Conservation (phyloP, 2,888 invertebrate genomes). For the Dolomedes plantarius region DNA sequence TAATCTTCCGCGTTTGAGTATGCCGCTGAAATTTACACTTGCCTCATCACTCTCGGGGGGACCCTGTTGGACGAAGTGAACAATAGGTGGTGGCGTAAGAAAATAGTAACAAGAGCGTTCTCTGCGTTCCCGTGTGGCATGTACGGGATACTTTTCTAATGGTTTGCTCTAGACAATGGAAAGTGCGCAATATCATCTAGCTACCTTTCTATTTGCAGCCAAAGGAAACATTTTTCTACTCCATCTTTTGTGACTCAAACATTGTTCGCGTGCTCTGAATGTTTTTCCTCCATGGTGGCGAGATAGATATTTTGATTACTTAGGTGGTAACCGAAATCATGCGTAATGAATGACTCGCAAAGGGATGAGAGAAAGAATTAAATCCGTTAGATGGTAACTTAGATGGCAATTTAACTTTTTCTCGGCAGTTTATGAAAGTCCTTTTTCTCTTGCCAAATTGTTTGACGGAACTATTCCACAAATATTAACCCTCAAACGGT, state of each 20-base stretch:
- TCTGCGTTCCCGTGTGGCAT: neutral
- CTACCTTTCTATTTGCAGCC: neutral
- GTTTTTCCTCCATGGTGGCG: neutral
- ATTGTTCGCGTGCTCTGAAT: neutral
- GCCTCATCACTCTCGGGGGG: neutral
- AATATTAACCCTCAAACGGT: no score
- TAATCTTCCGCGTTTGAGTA: neutral
- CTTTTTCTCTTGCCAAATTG: no score
- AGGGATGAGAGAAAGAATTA: no score
- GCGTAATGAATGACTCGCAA: no score
- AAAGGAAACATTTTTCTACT: neutral
- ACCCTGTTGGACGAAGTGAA: neutral
- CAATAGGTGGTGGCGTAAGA: neutral
- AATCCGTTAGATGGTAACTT: no score
- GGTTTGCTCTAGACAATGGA: conserved; percentile 12
- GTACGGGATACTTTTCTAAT: conserved; percentile 14
- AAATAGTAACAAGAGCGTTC: conserved; percentile 1
- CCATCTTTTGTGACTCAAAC: neutral
- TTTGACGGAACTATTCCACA: no score
- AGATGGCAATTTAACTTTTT: no score
- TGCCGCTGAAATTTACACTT: no score
- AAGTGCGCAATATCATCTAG: neutral
- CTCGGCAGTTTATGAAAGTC: no score
- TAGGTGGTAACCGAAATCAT: no score
- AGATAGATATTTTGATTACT: no score